Conservation (phyloP, 2,113 vertebrate species). For the Capra hircus region DNA sequence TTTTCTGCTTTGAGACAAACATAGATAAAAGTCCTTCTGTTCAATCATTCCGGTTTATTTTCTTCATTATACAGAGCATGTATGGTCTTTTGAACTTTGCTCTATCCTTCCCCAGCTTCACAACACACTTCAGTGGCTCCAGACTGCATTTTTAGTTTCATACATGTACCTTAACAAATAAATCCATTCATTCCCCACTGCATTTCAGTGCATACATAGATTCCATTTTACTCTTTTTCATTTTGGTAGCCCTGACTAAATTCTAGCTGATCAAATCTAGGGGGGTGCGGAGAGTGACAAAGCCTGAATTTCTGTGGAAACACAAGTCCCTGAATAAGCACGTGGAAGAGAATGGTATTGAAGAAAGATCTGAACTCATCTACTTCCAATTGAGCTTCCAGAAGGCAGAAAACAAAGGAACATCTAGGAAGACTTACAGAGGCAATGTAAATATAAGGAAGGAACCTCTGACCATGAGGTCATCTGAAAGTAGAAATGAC, state of each 20-base stretch:
- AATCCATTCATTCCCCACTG: background rate
- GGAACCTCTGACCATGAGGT: background rate
- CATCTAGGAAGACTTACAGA: background rate
- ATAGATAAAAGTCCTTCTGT: background rate
- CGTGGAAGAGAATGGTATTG: background rate
- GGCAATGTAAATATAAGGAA: background rate
- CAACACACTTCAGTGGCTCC: background rate
- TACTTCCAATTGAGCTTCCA: background rate
- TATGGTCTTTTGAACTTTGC: background rate
- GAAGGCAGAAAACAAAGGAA: background rate
- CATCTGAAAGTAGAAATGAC: background rate
- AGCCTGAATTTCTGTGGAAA: background rate
- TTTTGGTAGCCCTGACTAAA: background rate
- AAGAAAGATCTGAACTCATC: background rate
- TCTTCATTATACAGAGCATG: background rate
- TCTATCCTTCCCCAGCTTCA: background rate
- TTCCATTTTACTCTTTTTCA: background rate
- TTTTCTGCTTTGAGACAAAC: background rate
- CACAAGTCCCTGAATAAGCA: background rate
- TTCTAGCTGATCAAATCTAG: background rate
- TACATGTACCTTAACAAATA: background rate
- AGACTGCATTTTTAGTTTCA: background rate
- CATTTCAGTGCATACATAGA: fast-evolving
- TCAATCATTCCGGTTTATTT: background rate
- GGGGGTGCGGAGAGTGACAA: background rate